Evolutionary conservation across 1,140 invertebrate species (phyloP), one percentile per base, ranked within the genome.

Genomic region (Orussus abietinus): DNA sequence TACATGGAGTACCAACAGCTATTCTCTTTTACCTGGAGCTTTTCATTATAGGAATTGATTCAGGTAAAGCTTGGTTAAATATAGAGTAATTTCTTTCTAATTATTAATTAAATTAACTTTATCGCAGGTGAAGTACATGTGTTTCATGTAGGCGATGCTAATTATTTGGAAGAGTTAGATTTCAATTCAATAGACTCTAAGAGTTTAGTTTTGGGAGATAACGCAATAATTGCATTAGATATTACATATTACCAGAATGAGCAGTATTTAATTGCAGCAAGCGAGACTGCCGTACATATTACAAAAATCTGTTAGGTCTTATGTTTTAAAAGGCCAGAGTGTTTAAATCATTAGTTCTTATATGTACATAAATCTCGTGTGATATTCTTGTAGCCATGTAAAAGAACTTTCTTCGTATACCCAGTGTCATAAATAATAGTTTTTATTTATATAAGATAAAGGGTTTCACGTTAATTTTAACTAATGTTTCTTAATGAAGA

Each of bases 161-260:
- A 25, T 7, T 6, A 55, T 32, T 45, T 57, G 19, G 33, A 25
- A 11, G 19, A 6, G 5, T 30, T 57, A 9, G 13, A 57, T 39
- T 55, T 59, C 9, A 28, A 39, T 22, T 26, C 5, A 13, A 30
- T 26, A 13, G 19, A 37, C 13, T 51, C 37, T 0, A 45, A 48
- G 29, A 42, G 25, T 18, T 38, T 57, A 3, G 36, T 28, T 13
- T 12, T 53, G 9, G 43, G 42, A 3, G 28, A n/a, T 4, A 33
- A 47, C 25, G 37, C 53, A 6, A 57, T 60, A 11, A 44, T 57
- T 32, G 47, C 44, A 26, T 12, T 60, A n/a, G 50, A 57, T 29
- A 44, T 55, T 38, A 49, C n/a, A n/a, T 47, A 18, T 30, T 49
- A 4, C 28, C 10, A 11, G 37, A 48, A 48, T 1, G 35, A 31